phyloP scores from a whole-genome alignment of 2,888 invertebrate species.

The Stegophylla sp. region DNA sequence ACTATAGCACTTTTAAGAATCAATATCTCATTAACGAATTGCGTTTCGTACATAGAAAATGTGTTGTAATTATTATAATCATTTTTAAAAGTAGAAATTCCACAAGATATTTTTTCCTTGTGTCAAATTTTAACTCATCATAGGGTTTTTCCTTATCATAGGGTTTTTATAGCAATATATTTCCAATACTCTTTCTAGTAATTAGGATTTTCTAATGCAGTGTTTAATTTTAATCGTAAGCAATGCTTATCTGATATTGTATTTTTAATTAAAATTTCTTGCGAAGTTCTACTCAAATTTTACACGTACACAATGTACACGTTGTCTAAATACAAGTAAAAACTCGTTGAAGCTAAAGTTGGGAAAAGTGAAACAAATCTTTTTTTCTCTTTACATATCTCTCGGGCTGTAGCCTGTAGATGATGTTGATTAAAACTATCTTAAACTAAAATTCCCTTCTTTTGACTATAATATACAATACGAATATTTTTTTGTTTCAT shows the following conservation, averaged over 20 bases:
- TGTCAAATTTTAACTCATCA: background rate
- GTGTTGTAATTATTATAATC: slow-evolving; percentile 28
- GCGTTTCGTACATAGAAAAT: background rate
- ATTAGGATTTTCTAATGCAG: slow-evolving; percentile 14
- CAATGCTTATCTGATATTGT: background rate
- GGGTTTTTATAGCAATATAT: background rate
- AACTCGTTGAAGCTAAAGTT: slow-evolving; percentile 7
- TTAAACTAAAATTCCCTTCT: background rate
- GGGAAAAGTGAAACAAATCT: background rate
- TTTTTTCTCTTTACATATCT: background rate
- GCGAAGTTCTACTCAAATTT: background rate
- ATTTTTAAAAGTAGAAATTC: background rate
- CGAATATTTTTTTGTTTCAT: background rate
- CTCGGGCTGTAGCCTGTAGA: background rate
- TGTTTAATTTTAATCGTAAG: slow-evolving; percentile 15
- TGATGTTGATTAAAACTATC: slow-evolving; percentile 39
- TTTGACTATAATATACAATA: background rate
- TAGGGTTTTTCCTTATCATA: too few species aligned
- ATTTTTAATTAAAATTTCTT: slow-evolving; percentile 23
- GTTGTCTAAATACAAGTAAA: background rate
- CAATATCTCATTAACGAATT: slow-evolving; percentile 13
- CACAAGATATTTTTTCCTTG: background rate
- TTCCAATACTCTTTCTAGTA: slow-evolving; percentile 6
- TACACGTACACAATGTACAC: background rate
- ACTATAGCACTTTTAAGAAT: background rate